Base-by-base conservation (phyloP, 1,140 invertebrate species). In the Cardiocondyla obscurior region DNA sequence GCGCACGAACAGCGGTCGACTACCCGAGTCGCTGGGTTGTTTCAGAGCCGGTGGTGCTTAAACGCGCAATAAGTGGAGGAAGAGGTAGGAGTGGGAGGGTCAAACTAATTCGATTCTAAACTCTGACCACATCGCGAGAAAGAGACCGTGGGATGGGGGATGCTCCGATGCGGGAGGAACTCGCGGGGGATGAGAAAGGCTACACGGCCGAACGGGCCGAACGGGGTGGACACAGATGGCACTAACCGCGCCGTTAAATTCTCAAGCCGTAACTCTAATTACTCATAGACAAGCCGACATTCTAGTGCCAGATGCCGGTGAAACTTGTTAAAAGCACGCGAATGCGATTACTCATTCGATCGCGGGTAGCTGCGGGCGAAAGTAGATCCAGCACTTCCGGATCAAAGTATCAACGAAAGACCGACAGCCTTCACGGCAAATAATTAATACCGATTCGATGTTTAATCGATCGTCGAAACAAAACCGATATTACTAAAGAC, bases 31-130 rank as follows among this genome's bases (percentile, higher is more conserved):
- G 69, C 86, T 82, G 88, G 19, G 86, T 91, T 91, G 86, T 90
- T 89, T 85, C 73, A 73, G 70, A 84, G 39, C 53, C 64, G 85
- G 85, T 53, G 82, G 79, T 87, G 90, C 85, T 91, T 91, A 91
- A 91, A 85, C 74, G 89, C 46, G 88, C 81, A 83, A 84, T 88
- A 90, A 89, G 88, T 82, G 90, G 77, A 67, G 25, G 33, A 16
- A 65, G 33, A 8, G 30, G 25, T n/a, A 14, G n/a, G 46, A 8
- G 30, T 42, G 90, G 70, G 81, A 87, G 90, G 91, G 92, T 92
- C 90, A 93, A 94, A 94, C 93, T 94, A 94, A 94, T 94, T 94
- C 93, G 93, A 93, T 94, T 94, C 93, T 94, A 94, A 94, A 94
- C 92, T 94, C 93, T 93, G 93, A 93, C 93, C 93, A 89, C 90